Evolutionary conservation across 2,113 vertebrate species (phyloP), one percentile per base, ranked within the genome.

Genomic region (Patagioenas fasciata): DNA sequence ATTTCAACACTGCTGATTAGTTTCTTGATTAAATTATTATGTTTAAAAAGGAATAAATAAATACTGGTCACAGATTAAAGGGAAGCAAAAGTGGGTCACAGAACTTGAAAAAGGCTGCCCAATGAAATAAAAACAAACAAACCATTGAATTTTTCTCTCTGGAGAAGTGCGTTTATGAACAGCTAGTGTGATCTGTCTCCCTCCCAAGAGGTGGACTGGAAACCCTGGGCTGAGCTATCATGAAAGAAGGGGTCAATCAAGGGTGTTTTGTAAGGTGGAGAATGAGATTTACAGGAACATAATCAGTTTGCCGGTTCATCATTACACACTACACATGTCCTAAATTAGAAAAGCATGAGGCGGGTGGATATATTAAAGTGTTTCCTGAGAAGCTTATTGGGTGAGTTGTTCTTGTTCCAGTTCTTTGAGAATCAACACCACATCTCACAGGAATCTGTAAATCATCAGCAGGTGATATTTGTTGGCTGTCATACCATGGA

Each of bases 371-470:
- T 53, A 28, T 91, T 79, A 44, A 24, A 36, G 23, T 65, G 26
- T 73, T 96, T 67, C 73, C 80, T 2, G 13, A 85, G 83, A 78
- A 85, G 47, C 40, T 67, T 70, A 73, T 90, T 91, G 81, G 90
- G 70, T 4, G 19, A 92, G 67, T 66, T 94, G 51, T 88, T 72
- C 74, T n/a, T 12, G 28, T 92, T 96, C 89, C 83, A 92, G 80
- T 92, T 91, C 69, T 85, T 96, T 69, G 36, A 91, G 80, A 62
- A 57, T 95, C 89, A 88, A 88, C 74, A 96, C 50, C 75, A 47
- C 57, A 84, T 83, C 80, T 95, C 88, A 38, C 48, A 88, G 90
- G 84, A 88, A 82, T 95, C 94, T 96, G 86, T 93, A 96, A 96
- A 88, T 96, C 86, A 91, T 54, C 88, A 95, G 87, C 86, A 94